These are phyloP conservation scores for Typhlomys cinereus DNA, from an alignment of 2,113 vertebrate species.

Conservation along the genomic window DNA sequence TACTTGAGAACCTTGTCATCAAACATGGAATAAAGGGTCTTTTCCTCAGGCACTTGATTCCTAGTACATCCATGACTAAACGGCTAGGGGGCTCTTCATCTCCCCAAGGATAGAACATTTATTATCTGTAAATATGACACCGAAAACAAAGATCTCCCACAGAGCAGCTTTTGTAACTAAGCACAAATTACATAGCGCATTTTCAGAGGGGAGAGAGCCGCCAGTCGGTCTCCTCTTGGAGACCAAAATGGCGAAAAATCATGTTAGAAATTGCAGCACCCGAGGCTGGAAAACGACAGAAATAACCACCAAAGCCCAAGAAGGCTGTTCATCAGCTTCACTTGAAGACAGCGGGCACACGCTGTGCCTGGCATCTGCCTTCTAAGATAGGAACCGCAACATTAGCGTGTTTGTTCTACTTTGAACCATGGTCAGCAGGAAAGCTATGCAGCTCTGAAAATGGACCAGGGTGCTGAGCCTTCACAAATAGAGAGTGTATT, in stretches of 20 bases:
- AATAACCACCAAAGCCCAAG: constrained; percentile 58
- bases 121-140: constrained; percentile 50
- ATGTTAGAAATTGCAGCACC: constrained; percentile 61
- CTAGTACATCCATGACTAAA: constrained; percentile 37
- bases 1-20: not conserved
- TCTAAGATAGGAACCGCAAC: constrained; percentile 55
- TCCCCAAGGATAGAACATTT: constrained; percentile 63
- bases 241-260: constrained; percentile 73
- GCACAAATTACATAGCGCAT: constrained; percentile 32
- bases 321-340: constrained; percentile 59
- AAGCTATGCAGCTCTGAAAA: not conserved
- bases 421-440: constrained; percentile 14
- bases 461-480: not conserved
- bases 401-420: not conserved
- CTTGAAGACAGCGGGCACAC: constrained; percentile 2
- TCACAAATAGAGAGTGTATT: not conserved
- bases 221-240: constrained; percentile 59
- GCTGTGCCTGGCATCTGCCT: not conserved
- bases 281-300: constrained; percentile 70
- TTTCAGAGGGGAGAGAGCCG: constrained; percentile 52
- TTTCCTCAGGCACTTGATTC: constrained; percentile 37
- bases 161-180: constrained; percentile 53
- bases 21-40: not conserved
- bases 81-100: not conserved
- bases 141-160: constrained; percentile 64